Evolutionary conservation across 2,888 invertebrate species (phyloP), one percentile per base, ranked within the genome.

Genomic region (Calliphora vomitoria): DNA sequence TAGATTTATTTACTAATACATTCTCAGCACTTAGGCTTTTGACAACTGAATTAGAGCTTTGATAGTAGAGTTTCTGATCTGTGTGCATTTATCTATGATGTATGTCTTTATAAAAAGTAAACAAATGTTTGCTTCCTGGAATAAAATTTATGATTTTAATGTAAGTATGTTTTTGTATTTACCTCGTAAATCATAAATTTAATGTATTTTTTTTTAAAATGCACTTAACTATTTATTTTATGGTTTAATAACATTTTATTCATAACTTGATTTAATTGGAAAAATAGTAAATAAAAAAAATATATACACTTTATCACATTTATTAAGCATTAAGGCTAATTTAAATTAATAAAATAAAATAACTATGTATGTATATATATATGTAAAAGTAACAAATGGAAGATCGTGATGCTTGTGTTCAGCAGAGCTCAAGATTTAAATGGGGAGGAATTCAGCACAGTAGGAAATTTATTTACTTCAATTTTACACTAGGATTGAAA

Each of bases 381-480:
- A n/a, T n/a, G n/a, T n/a, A 31, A 47, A 31, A 58, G 60, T 44
- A 68, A 62, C 20, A 47, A 60, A 80, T 38, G 47, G 8, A 38
- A 38, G 74, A 74, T 72, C 81, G 81, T 82, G 72, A 44, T 72
- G 55, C 72, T 55, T 64, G 74, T 64, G 74, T 58, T 66, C 58
- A 47, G 25, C 8, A 50, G 11, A 35, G 31, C 15, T 31, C 11
- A 58, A 58, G 20, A 11, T 11, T 31, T 60, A 31, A 20, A 64
- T 64, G 38, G n/a, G 10, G 38, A 20, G 10, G 38, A 64, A 64
- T 18, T 64, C 8, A 18, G 18, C 10, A n/a, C 38, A n/a, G 38
- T 38, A 64, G 64, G 64, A 64, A 64, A 35, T 38, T 38, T 64
- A 38, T 64, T 5, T 18, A 8, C 8, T 55, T 20, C 8, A 55